These are phyloP conservation scores for Phrynosoma platyrhinos DNA, from an alignment of 2,113 vertebrate species.

Conservation along the genomic window DNA sequence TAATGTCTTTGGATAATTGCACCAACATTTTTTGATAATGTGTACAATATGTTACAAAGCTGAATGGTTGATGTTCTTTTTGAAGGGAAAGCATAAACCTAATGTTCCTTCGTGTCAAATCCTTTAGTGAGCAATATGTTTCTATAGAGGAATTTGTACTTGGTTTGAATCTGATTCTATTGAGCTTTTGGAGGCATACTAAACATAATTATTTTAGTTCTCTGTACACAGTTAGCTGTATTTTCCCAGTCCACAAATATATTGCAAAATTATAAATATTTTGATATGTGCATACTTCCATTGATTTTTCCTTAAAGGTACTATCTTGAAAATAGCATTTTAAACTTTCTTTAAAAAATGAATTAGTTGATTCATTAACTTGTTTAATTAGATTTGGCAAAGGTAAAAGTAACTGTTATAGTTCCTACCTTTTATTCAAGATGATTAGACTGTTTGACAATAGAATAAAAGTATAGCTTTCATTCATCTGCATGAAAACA, in stretches of 20 bases:
- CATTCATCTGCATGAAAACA: background rate
- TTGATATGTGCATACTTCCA: background rate
- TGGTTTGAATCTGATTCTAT: slow-evolving; percentile 38
- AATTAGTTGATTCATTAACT: background rate
- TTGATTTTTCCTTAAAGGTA: background rate
- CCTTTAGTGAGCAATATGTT: slow-evolving; percentile 32
- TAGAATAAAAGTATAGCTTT: background rate
- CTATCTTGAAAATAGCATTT: too few species aligned
- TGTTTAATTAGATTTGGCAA: background rate
- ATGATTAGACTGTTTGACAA: background rate
- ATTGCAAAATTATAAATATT: slow-evolving; percentile 8
- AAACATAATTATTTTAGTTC: background rate
- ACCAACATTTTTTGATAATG: slow-evolving; percentile 49
- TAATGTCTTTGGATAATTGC: slow-evolving; percentile 33
- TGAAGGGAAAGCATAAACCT: slow-evolving; percentile 42
- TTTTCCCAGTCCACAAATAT: slow-evolving; percentile 32
- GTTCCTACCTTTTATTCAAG: slow-evolving; percentile 38
- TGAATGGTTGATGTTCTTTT: slow-evolving; percentile 21
- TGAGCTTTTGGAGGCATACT: slow-evolving; percentile 30
- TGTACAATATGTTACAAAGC: slow-evolving; percentile 27
- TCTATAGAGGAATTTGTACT: slow-evolving; percentile 26
- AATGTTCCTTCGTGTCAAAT: slow-evolving; percentile 25
- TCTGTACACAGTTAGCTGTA: background rate
- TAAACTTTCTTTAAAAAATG: too few species aligned
- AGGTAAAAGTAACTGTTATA: background rate